phyloP scores from a whole-genome alignment of 2,113 vertebrate species.

The Catharus bicknelli region DNA sequence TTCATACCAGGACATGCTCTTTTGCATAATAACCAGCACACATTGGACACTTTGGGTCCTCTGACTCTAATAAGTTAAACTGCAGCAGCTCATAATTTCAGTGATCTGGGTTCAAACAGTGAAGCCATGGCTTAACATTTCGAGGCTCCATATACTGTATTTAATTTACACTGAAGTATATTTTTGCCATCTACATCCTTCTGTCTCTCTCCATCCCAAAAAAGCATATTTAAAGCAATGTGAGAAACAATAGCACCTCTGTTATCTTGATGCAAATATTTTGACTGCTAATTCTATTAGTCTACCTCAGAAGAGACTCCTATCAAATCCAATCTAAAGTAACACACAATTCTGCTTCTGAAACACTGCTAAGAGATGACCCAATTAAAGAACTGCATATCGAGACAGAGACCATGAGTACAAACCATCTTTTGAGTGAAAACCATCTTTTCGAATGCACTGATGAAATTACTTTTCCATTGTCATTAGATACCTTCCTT shows the following conservation, averaged over 20 bases:
- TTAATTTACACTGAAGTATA: not conserved
- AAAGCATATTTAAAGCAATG: not conserved
- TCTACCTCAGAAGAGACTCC: not conserved
- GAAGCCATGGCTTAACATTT: not conserved
- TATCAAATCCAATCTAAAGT: not conserved
- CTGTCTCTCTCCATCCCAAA: not conserved
- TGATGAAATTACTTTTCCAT: conserved; percentile 19
- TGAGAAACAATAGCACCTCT: not conserved
- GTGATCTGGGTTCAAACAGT: not conserved
- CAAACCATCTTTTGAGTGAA: not conserved
- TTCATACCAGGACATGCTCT: not conserved
- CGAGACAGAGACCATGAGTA: not conserved
- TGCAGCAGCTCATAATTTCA: not conserved
- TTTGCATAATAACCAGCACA: not conserved
- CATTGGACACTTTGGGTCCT: not conserved
- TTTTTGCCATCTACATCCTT: not conserved
- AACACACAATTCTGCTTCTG: not conserved
- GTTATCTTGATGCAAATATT: not conserved
- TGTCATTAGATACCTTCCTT: conserved; percentile 2
- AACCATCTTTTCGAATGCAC: not conserved
- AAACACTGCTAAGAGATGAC: not conserved
- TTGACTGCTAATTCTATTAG: not conserved
- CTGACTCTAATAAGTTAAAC: not conserved
- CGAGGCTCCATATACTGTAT: not conserved
- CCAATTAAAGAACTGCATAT: not conserved